These are phyloP conservation scores for Mionectes macconnelli DNA, from an alignment of 2,113 vertebrate species.

Conservation along the genomic window DNA sequence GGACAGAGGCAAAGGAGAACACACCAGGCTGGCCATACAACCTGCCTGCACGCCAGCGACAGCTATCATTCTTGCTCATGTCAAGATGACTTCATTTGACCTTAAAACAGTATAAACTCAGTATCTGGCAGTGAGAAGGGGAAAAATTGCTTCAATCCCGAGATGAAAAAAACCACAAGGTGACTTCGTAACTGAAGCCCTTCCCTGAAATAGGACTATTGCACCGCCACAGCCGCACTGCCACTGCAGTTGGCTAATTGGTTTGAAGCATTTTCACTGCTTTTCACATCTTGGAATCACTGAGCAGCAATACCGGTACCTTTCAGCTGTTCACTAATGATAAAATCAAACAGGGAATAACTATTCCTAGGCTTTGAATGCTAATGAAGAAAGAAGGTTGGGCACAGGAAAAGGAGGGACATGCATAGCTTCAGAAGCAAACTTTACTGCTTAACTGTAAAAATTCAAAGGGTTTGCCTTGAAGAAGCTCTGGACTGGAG, in stretches of 20 bases:
- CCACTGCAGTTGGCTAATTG: not conserved
- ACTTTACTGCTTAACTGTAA: not conserved
- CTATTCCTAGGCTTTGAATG: not conserved
- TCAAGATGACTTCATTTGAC: not conserved
- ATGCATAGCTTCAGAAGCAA: not conserved
- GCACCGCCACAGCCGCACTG: not conserved
- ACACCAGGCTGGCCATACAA: not conserved
- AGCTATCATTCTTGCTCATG: not conserved
- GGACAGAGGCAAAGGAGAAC: not conserved
- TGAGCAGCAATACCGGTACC: not conserved
- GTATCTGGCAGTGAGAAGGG: not conserved
- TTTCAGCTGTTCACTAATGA: not conserved
- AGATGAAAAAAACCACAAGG: not conserved
- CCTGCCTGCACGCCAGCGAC: rapidly evolving
- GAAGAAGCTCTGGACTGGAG: not conserved
- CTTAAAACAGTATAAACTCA: conserved; percentile 9
- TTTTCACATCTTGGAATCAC: not conserved
- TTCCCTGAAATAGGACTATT: not conserved
- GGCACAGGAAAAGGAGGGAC: not conserved
- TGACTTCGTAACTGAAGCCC: not conserved
- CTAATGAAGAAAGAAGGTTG: conserved; percentile 21
- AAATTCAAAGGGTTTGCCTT: not conserved
- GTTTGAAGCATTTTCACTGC: not conserved
- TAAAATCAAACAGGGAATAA: not conserved
- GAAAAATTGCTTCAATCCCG: not conserved